Base-by-base conservation (phyloP, 2,113 vertebrate genomes). In the Fulmarus glacialis region DNA sequence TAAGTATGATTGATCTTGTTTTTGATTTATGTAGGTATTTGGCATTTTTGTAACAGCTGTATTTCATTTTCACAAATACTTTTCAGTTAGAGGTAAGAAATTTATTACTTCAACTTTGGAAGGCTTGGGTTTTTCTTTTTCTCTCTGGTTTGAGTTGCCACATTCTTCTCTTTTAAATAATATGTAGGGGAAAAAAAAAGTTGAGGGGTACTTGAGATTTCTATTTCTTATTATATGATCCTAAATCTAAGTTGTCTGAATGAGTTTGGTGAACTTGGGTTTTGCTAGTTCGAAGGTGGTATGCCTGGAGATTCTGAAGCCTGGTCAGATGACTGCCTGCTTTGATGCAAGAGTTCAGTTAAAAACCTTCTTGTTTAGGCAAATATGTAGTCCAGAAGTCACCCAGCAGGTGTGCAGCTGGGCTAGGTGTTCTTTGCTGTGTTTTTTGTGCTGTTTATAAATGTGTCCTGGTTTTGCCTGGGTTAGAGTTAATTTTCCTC, bases 361-460 rank as follows among this genome's bases (percentile, higher is more conserved):
- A 7, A 58, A 87, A 79, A 67, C 11, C 26, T 55, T 4, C 6
- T 8, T 34, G 13, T 23, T 80, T 34, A 42, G 21, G 22, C 34
- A 84, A 7, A 53, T 78, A 7, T 0, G 0, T 48, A 34, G 34
- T 50, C 64, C 30, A 24, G 0, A 79, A 82, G 12, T 64, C 24
- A 73, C 7, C 4, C 34, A 43, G 29, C 36, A 53, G 52, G 9
- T 75, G 15, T 58, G 34, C 18, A 62, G 3, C 13, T 24, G 18
- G 15, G 32, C 47, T 71, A 45, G 21, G 4, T 10, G 4, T 7
- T 72, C 73, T 77, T 60, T 68, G 1, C 20, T 38, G 40, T 22
- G 2, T 3, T 29, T 71, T 64, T 82, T 79, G 30, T 8, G 6
- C 27, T 67, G 18, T 9, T 6, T 38, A 2, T 86, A 53, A 70